Conservation (phyloP, 1,140 invertebrate genomes). For the Leptopilina clavipes region DNA sequence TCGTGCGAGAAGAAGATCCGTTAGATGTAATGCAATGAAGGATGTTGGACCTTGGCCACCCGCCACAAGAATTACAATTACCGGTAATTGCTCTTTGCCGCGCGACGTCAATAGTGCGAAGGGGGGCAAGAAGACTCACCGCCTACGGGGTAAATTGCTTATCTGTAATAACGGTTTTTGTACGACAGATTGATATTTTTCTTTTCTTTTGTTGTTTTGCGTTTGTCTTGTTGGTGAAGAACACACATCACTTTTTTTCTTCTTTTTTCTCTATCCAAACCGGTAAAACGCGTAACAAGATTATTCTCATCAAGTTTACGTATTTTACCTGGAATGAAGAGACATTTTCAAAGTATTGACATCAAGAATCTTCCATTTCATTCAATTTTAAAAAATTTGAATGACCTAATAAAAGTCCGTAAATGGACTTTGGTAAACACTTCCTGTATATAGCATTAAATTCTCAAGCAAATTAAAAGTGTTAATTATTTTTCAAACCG, state of each 20-base stretch:
- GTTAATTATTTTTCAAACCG: no score
- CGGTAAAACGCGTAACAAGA: slow-evolving; percentile 32
- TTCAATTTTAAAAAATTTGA: no score
- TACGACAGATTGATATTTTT: slow-evolving; percentile 20
- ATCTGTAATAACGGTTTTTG: slow-evolving; percentile 45
- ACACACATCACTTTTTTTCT: neutral
- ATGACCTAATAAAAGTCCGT: no score
- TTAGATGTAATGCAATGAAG: slow-evolving; percentile 45
- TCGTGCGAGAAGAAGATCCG: slow-evolving; percentile 39
- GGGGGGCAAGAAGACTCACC: neutral
- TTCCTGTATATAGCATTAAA: slow-evolving; percentile 39
- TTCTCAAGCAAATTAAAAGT: slow-evolving; percentile 51
- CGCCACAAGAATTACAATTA: slow-evolving; percentile 43
- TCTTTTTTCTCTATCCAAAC: neutral
- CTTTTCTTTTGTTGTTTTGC: slow-evolving; percentile 1
- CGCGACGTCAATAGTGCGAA: slow-evolving; percentile 29
- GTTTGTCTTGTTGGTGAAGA: neutral
- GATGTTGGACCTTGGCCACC: slow-evolving; percentile 39
- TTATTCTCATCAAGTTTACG: neutral
- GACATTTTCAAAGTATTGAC: neutral
- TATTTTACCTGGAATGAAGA: neutral
- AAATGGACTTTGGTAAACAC: slow-evolving; percentile 41
- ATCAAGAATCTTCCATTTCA: no score
- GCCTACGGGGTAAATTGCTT: slow-evolving; percentile 32
- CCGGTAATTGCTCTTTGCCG: slow-evolving; percentile 47